Percentiles rank a stretch among this genome's conserved stretches.
These are phyloP conservation scores for Noctua janthina DNA, from an alignment of 2,888 invertebrate genomes.

Conservation along the genomic window DNA sequence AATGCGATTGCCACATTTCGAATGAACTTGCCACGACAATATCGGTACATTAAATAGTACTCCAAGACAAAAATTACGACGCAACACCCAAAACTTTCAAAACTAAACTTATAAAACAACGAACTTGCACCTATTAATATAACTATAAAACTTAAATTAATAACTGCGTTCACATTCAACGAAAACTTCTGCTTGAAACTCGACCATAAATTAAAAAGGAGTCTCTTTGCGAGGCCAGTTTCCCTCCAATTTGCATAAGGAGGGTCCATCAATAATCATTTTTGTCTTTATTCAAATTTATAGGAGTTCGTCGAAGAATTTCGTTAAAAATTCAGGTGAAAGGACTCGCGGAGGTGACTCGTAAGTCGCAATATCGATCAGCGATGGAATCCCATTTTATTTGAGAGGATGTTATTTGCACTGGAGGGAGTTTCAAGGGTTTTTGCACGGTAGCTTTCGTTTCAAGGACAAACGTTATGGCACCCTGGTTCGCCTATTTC, in stretches of 20 bases:
- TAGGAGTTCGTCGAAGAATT: constrained; percentile 60
- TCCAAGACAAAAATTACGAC: constrained; percentile 22
- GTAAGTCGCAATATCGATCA: constrained; percentile 56
- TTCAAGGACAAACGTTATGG: neutral
- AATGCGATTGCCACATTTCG: neutral
- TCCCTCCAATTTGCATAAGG: constrained; percentile 73
- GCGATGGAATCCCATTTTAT: constrained; percentile 34
- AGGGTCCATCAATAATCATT: constrained; percentile 77
- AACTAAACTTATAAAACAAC: constrained; percentile 36
- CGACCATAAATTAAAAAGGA: constrained; percentile 63
- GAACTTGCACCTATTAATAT: constrained; percentile 30
- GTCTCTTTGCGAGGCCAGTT: constrained; percentile 38
- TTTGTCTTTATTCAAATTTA: constrained; percentile 77
- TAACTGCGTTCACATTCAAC: constrained; percentile 33
- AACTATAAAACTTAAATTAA: constrained; percentile 55
- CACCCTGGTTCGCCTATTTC: neutral
- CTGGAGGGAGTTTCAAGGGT: constrained; percentile 7
- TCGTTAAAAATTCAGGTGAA: constrained; percentile 70
- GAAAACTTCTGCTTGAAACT: constrained; percentile 49
- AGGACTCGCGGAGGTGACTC: constrained; percentile 21
- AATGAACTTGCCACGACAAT: neutral
- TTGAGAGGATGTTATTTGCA: constrained; percentile 34
- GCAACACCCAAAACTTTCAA: neutral
- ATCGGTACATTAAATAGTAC: neutral
- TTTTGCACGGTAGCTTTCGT: neutral